Evolutionary conservation across 2,888 invertebrate species (phyloP).

Genomic region (Drosophila picticornis): DNA sequence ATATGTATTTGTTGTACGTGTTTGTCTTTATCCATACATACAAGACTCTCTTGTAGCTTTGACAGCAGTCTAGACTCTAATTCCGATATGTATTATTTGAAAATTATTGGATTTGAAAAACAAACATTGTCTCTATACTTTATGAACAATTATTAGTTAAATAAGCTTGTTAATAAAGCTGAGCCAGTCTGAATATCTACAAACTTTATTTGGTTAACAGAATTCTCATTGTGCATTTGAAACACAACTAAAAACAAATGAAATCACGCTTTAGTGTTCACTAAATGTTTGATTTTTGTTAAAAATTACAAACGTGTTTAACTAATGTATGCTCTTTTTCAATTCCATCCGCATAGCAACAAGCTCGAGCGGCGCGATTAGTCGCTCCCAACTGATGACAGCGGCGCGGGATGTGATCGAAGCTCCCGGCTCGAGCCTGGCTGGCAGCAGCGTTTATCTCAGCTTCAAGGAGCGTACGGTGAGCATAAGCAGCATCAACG

Average conservation of each 20-base stretch:
- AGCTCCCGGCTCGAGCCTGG: slow-evolving; percentile 18
- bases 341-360: slow-evolving; percentile 7
- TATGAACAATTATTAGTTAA: not conserved
- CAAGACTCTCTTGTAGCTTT: not conserved
- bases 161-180: not conserved
- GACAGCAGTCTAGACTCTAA: not conserved
- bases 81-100: not conserved
- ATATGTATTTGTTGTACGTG: not conserved
- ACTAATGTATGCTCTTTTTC: slow-evolving; percentile 10
- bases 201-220: not conserved
- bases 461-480: slow-evolving; percentile 81
- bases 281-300: not conserved
- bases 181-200: not conserved
- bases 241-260: not conserved
- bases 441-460: slow-evolving; percentile 53
- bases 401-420: slow-evolving; percentile 50
- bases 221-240: not conserved
- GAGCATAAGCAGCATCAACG: slow-evolving; percentile 81
- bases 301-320: not conserved
- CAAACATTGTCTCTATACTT: not conserved
- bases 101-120: not conserved
- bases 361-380: slow-evolving; percentile 33
- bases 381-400: slow-evolving; percentile 38
- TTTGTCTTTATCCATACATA: not conserved
- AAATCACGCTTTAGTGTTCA: not conserved